Base-by-base conservation (phyloP, 2,888 invertebrate species). In the Ypsolopha sequella region DNA sequence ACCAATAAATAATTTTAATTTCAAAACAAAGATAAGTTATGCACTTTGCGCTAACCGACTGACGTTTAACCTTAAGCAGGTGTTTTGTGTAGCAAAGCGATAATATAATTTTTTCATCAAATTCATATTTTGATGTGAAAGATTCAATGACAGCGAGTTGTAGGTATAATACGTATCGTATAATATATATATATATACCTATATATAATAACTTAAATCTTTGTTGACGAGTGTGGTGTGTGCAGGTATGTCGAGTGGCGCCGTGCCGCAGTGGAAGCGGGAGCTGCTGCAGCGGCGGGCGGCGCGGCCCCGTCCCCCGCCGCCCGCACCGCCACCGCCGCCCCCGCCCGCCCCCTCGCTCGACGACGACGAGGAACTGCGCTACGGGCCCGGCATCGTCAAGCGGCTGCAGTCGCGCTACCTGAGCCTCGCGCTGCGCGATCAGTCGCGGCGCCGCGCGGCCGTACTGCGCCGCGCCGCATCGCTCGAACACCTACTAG, bases 351-450 rank as follows among this genome's bases (percentile, higher is more conserved):
- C 70, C 43, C 63, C 68, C 55, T 52, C 70, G 66, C 73, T 74
- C 65, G 76, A 73, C 57, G 76, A 75, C 47, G 80, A 79, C 60
- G 95, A 95, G 76, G 96, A 96, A 72, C 85, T 96, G 53, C 92
- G 93, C 69, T 96, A 96, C 85, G 96, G 96, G 0, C 96, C 96
- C 50, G 96, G 96, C 53, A 96, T 96, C 68, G 96, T 96, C 41
- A 95, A 94, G 68, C 93, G 93, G 64, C 89, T 96, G 60, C 92
- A 94, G 72, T 94, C 94, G 70, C 92, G 95, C 69, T 96, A 96
- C 74, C 89, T 96, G 57, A 95, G 93, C 73, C 88, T 96, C 58
- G 94, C 96, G 8, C 80, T 95, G 56, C 89, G 95, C n/a, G 93
- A 94, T 63, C 90, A 90, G 43, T 90, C 89, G 61, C 88, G 88